Evolutionary conservation across 92 coral and sea anemone species (phyloP).

Genomic region (Parazoanthus swiftii): DNA sequence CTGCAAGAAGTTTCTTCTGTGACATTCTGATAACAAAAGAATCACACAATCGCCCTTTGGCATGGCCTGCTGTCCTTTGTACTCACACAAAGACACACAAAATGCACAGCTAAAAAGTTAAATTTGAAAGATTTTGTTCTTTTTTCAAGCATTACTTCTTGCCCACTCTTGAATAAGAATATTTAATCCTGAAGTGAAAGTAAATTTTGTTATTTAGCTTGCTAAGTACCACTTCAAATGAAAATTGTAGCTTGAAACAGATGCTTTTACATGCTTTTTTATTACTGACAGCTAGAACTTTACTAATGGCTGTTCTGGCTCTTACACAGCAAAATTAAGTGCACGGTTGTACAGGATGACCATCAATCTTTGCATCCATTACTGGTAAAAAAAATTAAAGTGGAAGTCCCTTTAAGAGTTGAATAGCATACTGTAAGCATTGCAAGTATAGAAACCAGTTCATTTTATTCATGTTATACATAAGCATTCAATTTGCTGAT

Average conservation of each 20-base stretch:
- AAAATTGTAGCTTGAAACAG: slow-evolving; percentile 10
- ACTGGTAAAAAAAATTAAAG: neutral
- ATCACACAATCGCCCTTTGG: neutral
- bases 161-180: neutral
- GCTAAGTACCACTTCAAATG: neutral
- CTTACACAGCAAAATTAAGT: neutral
- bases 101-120: slow-evolving; percentile 14
- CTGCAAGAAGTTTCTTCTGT: neutral
- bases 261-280: slow-evolving; percentile 13
- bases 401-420: neutral
- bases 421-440: neutral
- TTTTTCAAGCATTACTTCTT: neutral
- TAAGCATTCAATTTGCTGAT: neutral
- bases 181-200: neutral
- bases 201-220: neutral
- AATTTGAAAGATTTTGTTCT: neutral
- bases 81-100: slow-evolving; percentile 14
- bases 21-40: slow-evolving; percentile 19
- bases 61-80: neutral
- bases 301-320: slow-evolving; percentile 11
- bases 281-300: neutral
- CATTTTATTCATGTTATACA: neutral
- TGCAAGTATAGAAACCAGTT: neutral
- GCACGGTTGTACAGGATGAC: neutral
- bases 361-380: neutral